Base-by-base conservation (phyloP, 2,888 invertebrate genomes). In the Volucella inflata region DNA sequence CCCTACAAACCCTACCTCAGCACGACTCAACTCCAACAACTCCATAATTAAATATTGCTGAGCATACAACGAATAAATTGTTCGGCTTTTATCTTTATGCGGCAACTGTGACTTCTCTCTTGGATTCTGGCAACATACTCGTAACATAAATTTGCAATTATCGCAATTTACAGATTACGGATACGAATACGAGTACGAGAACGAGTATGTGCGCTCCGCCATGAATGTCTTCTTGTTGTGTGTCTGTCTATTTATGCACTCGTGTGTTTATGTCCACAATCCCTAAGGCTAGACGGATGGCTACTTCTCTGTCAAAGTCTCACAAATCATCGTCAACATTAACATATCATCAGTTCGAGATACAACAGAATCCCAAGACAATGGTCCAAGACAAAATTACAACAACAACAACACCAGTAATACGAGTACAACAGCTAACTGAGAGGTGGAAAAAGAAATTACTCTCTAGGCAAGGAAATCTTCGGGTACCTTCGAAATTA, bases 301-400 rank as follows among this genome's bases (percentile, higher is more conserved):
- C 17, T 75, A 68, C 51, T 44, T 48, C 36, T 64, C 42, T 11
- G 11, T 12, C 17, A 70, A 1, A 70, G 50, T 21, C 46, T 55
- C 70, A 80, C 80, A 80, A 84, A 76, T 79, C 74, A 74, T 72
- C 77, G 21, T 74, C 67, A 67, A 67, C 60, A 44, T 72, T 67
- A 55, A 77, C 50, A 17, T 60, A 38, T 71, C 55, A 44, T 65
- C 55, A 64, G 40, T 42, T 50, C 14, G 46, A n/a, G 59, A 11
- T n/a, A 57, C 16, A 12, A 46, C 8, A 36, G 40, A 59, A 36
- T 17, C 30, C 30, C 30, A 30, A 30, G 30, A 30, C 6, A 30
- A 30, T 6, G 30, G 30, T 3, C 30, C 30, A 30, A 30, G 30
- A 30, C 30, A 6, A 30, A 2, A 75, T 14, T 46, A 44, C 21